These are phyloP conservation scores for Pocillopora meandrina DNA, from an alignment of 92 coral and sea anemone species.

Conservation along the genomic window DNA sequence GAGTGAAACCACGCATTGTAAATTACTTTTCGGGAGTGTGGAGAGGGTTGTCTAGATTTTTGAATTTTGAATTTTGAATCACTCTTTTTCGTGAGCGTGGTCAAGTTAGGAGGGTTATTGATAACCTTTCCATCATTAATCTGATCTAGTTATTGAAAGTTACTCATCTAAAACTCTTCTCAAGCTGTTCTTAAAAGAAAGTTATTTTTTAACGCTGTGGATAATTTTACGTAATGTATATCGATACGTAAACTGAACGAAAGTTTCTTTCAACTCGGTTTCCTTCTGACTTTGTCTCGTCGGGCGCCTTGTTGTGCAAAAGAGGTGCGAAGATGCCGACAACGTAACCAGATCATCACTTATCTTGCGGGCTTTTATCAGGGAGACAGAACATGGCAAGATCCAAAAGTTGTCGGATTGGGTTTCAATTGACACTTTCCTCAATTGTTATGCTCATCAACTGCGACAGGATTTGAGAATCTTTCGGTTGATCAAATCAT, in stretches of 20 bases:
- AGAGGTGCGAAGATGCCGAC: constrained; percentile 35
- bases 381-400: constrained; percentile 1
- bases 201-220: background rate
- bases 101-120: constrained; percentile 22
- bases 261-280: constrained; percentile 38
- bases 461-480: constrained; percentile 13
- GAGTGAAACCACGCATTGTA: background rate
- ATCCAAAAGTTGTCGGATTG: constrained; percentile 19
- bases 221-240: background rate
- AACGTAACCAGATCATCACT: constrained; percentile 36
- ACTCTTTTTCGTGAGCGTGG: background rate
- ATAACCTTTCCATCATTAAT: constrained; percentile 2
- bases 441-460: constrained; percentile 5
- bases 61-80: background rate
- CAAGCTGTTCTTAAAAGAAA: constrained; percentile 22
- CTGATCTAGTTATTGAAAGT: background rate
- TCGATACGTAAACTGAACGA: background rate
- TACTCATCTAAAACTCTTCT: background rate
- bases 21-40: background rate
- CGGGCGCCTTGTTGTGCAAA: constrained; percentile 28
- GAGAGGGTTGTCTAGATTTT: background rate
- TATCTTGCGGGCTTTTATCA: constrained; percentile 35
- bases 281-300: background rate
- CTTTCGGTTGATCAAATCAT: constrained; percentile 8
- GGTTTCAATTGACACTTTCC: constrained; percentile 34